phyloP scores from a whole-genome alignment of 2,113 vertebrate genomes.

The Melanerpes aurifrons region DNA sequence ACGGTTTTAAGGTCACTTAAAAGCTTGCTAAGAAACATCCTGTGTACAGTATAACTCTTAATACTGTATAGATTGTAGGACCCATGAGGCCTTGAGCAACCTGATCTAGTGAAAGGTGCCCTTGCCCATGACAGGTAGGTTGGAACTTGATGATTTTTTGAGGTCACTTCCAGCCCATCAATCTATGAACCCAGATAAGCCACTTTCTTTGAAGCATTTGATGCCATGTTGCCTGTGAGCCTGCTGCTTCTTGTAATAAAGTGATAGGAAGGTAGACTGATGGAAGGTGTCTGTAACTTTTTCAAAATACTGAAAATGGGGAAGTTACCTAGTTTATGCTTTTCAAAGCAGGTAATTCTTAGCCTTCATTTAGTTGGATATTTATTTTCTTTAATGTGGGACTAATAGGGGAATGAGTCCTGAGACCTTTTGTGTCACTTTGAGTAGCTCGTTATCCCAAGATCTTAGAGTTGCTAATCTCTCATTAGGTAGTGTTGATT shows the following conservation, averaged over 20 bases:
- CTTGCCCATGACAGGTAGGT: no score
- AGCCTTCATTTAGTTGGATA: neutral
- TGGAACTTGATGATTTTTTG: no score
- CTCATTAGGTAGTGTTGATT: neutral
- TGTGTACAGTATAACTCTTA: neutral
- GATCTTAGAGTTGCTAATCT: neutral
- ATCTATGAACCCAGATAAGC: neutral
- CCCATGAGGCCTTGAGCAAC: no score
- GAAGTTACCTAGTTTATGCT: neutral
- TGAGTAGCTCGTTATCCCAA: neutral
- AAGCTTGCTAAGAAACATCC: neutral
- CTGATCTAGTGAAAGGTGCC: no score
- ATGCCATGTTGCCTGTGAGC: rapidly evolving
- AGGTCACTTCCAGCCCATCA: no score
- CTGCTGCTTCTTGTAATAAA: neutral
- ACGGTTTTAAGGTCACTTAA: neutral
- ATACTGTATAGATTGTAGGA: neutral
- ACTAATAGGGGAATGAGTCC: neutral
- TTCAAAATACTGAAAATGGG: neutral
- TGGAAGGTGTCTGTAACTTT: neutral
- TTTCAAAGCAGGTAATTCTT: neutral
- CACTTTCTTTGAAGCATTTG: neutral
- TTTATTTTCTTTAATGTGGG: neutral
- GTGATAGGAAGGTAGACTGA: neutral
- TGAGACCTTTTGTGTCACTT: neutral